Conservation (phyloP, 2,888 invertebrate genomes). For the Rhagium mordax region DNA sequence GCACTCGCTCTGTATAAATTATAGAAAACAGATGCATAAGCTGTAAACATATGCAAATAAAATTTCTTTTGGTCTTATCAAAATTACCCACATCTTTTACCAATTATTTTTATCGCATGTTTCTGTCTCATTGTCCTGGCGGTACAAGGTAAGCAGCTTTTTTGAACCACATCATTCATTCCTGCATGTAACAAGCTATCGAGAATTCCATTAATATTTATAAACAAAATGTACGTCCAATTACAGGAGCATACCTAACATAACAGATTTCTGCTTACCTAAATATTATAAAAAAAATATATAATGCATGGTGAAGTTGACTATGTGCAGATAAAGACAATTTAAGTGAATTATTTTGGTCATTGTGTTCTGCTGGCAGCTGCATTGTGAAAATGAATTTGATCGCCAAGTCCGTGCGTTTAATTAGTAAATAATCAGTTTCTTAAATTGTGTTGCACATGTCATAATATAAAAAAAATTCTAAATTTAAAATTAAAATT, state of each 20-base stretch:
- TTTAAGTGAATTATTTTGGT: neutral
- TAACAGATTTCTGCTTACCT: constrained; percentile 31
- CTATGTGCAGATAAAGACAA: neutral
- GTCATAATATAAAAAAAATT: neutral
- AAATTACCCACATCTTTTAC: constrained; percentile 14
- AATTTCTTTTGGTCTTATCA: neutral
- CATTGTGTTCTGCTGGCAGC: neutral
- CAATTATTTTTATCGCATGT: constrained; percentile 1
- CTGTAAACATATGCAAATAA: neutral
- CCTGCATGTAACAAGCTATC: constrained; percentile 28
- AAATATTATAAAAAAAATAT: constrained; percentile 11
- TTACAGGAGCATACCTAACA: constrained; percentile 38
- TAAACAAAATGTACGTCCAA: constrained; percentile 44
- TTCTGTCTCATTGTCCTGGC: neutral
- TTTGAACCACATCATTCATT: constrained; percentile 27
- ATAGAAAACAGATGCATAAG: neutral
- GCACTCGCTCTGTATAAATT: neutral
- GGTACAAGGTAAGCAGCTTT: constrained; percentile 43
- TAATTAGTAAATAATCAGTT: constrained; percentile 10
- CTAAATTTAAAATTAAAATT: no score
- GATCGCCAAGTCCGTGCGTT: neutral
- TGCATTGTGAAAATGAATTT: neutral
- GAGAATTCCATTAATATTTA: constrained; percentile 48
- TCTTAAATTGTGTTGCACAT: neutral
- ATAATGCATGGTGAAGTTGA: neutral